A percentile compares a stretch with the other conserved stretches of the same genome.
Evolutionary conservation across 2,797 vertebrate genomes (phyloP).

Genomic region (Ptychadena robeensis): DNA sequence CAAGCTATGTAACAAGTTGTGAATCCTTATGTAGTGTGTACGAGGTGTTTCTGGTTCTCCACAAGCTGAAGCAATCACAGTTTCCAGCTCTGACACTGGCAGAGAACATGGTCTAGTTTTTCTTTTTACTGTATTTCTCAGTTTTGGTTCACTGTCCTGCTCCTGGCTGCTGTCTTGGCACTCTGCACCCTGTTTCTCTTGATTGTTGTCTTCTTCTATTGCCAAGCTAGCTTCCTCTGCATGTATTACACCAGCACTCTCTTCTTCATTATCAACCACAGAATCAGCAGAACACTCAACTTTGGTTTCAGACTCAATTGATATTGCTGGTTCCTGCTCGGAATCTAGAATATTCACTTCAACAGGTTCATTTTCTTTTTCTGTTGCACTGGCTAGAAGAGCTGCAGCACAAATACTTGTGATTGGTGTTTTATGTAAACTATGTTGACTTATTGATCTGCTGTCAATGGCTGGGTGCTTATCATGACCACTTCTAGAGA

Average conservation of each 20-base stretch:
- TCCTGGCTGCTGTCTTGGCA: conserved; percentile 62
- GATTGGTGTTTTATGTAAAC: conserved; percentile 69
- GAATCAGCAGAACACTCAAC: conserved; percentile 66
- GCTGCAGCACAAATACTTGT: conserved; percentile 65
- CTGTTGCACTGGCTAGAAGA: conserved; percentile 63
- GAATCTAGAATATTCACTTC: conserved; percentile 70
- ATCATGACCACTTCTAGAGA: conserved; percentile 61
- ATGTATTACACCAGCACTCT: conserved; percentile 60
- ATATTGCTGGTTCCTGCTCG: conserved; percentile 65
- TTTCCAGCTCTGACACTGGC: conserved; percentile 94
- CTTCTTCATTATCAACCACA: conserved; percentile 66
- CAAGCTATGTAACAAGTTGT: conserved; percentile 92
- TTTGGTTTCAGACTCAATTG: conserved; percentile 65
- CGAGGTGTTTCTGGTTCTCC: conserved; percentile 91
- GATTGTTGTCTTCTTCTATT: conserved; percentile 61
- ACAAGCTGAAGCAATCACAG: conserved; percentile 89
- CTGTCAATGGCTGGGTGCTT: conserved; percentile 64
- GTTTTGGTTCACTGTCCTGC: conserved; percentile 66
- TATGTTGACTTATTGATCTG: conserved; percentile 65
- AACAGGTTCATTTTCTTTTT: conserved; percentile 70
- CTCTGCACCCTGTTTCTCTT: conserved; percentile 70
- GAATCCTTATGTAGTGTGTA: conserved; percentile 94
- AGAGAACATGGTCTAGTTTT: conserved; percentile 90
- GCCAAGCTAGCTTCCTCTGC: conserved; percentile 65
- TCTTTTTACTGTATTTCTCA: conserved; percentile 76